Conservation (phyloP, 1,140 invertebrate genomes). For the Lysiphlebus fabarum region DNA sequence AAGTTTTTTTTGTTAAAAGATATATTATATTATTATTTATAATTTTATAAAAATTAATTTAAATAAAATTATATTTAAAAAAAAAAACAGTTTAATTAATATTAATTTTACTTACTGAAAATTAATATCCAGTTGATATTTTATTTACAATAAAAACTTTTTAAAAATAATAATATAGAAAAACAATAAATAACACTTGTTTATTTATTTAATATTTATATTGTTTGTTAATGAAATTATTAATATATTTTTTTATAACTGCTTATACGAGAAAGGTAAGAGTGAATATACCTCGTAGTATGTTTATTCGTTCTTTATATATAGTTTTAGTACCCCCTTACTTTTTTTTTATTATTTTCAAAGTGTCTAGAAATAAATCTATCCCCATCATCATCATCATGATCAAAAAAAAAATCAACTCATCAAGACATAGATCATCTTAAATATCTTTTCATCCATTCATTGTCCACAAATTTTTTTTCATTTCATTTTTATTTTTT, state of each 20-base stretch:
- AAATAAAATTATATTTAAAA: too few relatives aligned
- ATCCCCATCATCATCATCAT: conserved; percentile 36
- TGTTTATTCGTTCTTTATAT: conserved; percentile 56
- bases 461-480: background rate
- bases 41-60: too few relatives aligned
- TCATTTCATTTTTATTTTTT: too few relatives aligned
- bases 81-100: too few relatives aligned
- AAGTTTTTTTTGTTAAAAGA: too few relatives aligned
- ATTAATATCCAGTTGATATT: too few relatives aligned
- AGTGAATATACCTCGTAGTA: conserved; percentile 54
- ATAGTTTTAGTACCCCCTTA: conserved; percentile 55
- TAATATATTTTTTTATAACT: conserved; percentile 14
- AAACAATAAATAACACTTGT: background rate
- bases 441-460: background rate
- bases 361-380: conserved; percentile 42
- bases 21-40: too few relatives aligned
- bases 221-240: background rate
- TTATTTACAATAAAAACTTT: too few relatives aligned
- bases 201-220: background rate
- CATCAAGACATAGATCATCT: background rate
- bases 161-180: too few relatives aligned
- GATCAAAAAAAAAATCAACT: conserved; percentile 21
- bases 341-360: conserved; percentile 26
- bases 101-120: too few relatives aligned
- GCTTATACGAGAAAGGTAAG: conserved; percentile 46